Evolutionary conservation across 2,113 vertebrate genomes (phyloP), one percentile per base, ranked within the genome.

Genomic region (Oryzias melastigma): DNA sequence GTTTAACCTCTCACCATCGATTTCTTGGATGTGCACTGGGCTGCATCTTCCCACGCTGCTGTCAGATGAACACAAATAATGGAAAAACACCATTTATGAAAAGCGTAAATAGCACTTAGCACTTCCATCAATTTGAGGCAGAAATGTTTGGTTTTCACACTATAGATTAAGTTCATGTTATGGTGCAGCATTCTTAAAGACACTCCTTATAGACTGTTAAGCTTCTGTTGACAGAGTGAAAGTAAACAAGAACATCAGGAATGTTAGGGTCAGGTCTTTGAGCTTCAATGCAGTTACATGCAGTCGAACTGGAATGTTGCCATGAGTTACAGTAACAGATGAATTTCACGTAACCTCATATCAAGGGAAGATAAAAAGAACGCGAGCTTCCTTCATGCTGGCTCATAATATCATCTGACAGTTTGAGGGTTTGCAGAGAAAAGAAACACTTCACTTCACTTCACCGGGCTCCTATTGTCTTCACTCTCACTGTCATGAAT

Each of bases 31-130:
- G 19, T 22, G 18, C 27, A 50, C 25, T 0, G 45, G 49, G 66
- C 66, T 54, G 49, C 62, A 42, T 47, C 67, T 8, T 16, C 42
- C 53, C 57, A 25, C 58, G 15, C 58, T 27, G 58, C 66, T 25
- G 56, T 42, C 43, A 14, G 25, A 57, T 42, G 16, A 62, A 47
- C 69, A 20, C 54, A 8, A 12, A 69, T 52, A 51, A 73, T 43
- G 52, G 40, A 48, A 71, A 25, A 68, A 79, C 58, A 65, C 63
- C 58, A 46, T 56, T 80, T 65, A 65, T 65, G 63, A 68, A 54
- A 66, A 4, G 57, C 49, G 52, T 71, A 68, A 75, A 78, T 27
- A 75, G 49, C 35, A 56, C 62, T 77, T 70, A 70, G 19, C n/a
- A n/a, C n/a, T 58, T 42, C 22, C n/a, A 4, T 49, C 27, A 13